Conservation (phyloP, 2,797 vertebrate genomes). For the Potorous gilbertii region DNA sequence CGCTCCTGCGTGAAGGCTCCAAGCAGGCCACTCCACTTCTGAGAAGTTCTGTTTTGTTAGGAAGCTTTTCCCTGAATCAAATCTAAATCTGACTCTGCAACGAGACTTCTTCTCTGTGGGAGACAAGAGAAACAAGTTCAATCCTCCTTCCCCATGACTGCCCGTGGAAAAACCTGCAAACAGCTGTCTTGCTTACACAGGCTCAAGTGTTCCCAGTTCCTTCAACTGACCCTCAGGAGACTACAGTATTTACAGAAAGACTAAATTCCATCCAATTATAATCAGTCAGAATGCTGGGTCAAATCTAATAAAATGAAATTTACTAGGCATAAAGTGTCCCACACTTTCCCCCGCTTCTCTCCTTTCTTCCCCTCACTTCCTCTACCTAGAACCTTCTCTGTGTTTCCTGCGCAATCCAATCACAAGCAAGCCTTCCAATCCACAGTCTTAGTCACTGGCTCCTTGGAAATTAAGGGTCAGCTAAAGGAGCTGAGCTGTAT, state of each 20-base stretch:
- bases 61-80: neutral
- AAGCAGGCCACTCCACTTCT: neutral
- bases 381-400: neutral
- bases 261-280: neutral
- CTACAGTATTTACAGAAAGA: neutral
- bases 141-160: neutral
- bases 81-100: neutral
- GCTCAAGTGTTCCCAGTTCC: neutral
- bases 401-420: neutral
- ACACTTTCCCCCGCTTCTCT: neutral
- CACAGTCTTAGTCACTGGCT: neutral
- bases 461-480: neutral
- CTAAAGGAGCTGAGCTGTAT: neutral
- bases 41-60: neutral
- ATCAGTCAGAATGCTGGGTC: neutral
- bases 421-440: neutral
- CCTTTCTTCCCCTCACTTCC: neutral
- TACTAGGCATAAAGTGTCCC: neutral
- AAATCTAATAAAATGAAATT: neutral
- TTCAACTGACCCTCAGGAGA: neutral
- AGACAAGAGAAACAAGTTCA: neutral
- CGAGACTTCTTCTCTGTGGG: neutral
- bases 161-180: neutral
- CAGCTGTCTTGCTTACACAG: neutral
- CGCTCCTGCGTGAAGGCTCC: neutral